Base-by-base conservation (phyloP, 1,140 invertebrate species). In the Drosophila sp. region DNA sequence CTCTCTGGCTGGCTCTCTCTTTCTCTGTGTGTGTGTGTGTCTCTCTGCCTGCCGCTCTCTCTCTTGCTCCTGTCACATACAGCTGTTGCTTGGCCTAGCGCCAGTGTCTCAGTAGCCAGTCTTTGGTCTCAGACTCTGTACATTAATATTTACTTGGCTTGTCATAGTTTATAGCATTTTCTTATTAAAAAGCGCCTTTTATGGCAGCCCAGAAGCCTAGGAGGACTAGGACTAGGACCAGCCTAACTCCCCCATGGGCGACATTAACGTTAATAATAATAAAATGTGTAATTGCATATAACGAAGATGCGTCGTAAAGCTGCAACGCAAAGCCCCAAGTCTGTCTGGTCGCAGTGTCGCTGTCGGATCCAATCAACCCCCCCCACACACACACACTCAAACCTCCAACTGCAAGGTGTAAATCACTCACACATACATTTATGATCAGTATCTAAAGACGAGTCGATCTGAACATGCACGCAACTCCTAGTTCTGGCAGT, bases 211-310 rank as follows among this genome's bases (percentile, higher is more conserved):
- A 44, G 72, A 81, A 64, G 81, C 44, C 44, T 50, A 25, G 4
- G 25, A 50, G 4, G 25, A 50, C 44, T 3, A 50, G 44, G 44
- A 50, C 23, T 25, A 50, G 44, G 11, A 44, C n/a, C 23, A 25
- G 44, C 6, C 5, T 17, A 47, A 6, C 17, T 47, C 44, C 81
- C 81, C 81, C 81, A 86, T 62, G 70, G 81, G 81, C 81, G 82
- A 85, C 81, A 86, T 84, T 84, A 84, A 85, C 82, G 78, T 84
- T 84, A 84, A 84, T 84, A 84, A 84, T 85, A 84, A 85, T 84
- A 84, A 84, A 85, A 84, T 84, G 81, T 84, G 78, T 86, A 81
- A 84, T 84, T 84, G 82, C 82, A 80, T 67, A 74, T 67, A 75
- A 71, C 70, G 73, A 67, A 40, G 54, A 72, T 64, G 73, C 56